Base-by-base conservation (phyloP, 2,113 vertebrate genomes). In the Cyphomyrus discorhynchus region DNA sequence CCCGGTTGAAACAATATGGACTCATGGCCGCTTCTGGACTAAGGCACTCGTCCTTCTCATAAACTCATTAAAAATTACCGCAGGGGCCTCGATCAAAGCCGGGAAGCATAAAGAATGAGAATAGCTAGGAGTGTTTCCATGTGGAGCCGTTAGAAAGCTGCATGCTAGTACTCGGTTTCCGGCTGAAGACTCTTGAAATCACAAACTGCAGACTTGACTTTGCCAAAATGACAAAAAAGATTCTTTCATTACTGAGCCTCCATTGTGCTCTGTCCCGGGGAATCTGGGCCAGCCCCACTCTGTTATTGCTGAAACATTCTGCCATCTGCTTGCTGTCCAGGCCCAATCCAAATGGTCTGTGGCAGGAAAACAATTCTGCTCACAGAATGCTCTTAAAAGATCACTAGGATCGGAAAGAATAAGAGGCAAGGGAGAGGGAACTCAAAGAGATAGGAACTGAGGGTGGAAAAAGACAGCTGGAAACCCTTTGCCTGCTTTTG, bases 181-280 rank as follows among this genome's bases (percentile, higher is more conserved):
- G 82, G 19, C 82, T 47, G 82, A 84, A 47, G 82, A 47, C 45
- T n/a, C 45, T 84, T 47, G 45, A 84, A 84, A 84, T 47, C 82
- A 84, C 82, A 84, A 84, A 84, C 82, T 84, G 82, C 45, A n/a
- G 42, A 84, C 82, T 84, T 47, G 82, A 84, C 42, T 84, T 46
- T 84, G 82, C 82, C 82, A 84, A 47, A 42, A 45, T 24, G 45
- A 45, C 39, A 84, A 84, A 84, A 84, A 84, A 84, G 82, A 84
- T 84, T 84, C 82, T 84, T 47, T 84, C 82, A 84, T 47, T 84
- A 84, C 82, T 84, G 45, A 84, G 82, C 39, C 82, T 84, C 21
- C 82, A 84, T 84, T 84, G 45, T 84, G 82, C 42, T 84, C 24
- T 3, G 1, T 84, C 82, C 74, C 45, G 3, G 82, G 82, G 45